phyloP scores from a whole-genome alignment of 2,797 vertebrate genomes.

The Gymnodraco acuticeps region DNA sequence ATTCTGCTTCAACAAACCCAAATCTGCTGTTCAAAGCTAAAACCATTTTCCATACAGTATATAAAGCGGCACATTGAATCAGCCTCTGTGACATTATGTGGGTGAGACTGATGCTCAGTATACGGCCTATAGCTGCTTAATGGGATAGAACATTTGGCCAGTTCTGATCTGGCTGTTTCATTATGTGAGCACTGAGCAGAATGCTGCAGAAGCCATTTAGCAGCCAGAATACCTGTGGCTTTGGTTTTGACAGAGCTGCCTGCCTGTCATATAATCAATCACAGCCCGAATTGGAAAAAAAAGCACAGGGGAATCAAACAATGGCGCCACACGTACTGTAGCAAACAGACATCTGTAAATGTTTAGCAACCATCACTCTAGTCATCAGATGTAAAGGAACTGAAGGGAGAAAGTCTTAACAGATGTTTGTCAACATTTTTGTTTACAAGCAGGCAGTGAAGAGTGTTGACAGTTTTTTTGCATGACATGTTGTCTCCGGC shows the following conservation, averaged over 20 bases:
- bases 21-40: constrained; percentile 19
- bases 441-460: constrained; percentile 30
- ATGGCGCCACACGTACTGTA: not conserved
- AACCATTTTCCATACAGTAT: constrained; percentile 7
- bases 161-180: constrained; percentile 67
- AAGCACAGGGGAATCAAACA: constrained; percentile 8
- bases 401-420: constrained; percentile 20
- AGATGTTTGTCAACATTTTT: constrained; percentile 31
- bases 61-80: constrained; percentile 21
- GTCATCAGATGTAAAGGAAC: constrained; percentile 7
- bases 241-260: constrained; percentile 60
- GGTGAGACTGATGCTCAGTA: constrained; percentile 48
- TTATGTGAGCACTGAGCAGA: constrained; percentile 69
- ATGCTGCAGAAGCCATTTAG: constrained; percentile 66
- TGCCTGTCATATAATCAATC: constrained; percentile 52
- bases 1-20: not conserved
- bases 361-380: constrained; percentile 10
- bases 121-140: constrained; percentile 70
- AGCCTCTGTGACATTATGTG: constrained; percentile 33
- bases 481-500: constrained; percentile 12
- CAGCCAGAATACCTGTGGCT: constrained; percentile 71
- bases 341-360: constrained; percentile 11
- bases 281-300: constrained; percentile 26
- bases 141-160: constrained; percentile 70
- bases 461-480: constrained; percentile 33